Evolutionary conservation across 2,888 invertebrate genomes (phyloP), one percentile per base, ranked within the genome.

Genomic region (Chloroclysta siterata): DNA sequence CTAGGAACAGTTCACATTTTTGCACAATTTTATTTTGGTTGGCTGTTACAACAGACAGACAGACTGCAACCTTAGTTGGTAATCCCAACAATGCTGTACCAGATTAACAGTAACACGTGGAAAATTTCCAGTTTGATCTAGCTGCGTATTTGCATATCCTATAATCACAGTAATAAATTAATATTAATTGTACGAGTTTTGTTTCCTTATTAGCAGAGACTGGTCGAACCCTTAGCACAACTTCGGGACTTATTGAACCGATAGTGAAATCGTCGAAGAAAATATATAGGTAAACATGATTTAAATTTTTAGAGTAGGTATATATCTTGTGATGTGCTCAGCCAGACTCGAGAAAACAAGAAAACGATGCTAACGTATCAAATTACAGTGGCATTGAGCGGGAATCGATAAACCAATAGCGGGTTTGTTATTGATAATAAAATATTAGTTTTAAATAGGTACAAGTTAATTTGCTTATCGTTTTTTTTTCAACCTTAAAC

Each of bases 121-220:
- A 53, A 55, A 59, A 70, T 60, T 53, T 51, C 65, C 55, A 65
- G 59, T 60, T 63, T 58, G 63, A 54, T 65, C 53, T 56, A 60
- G 41, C 55, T 41, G 28, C 55, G 17, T 13, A 72, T 72, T 68
- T 55, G 68, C 65, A 69, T 72, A 68, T 60, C 59, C 29, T 66
- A 54, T 51, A 60, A 63, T 60, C 60, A 48, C 36, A 66, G 58
- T 60, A 42, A 65, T 73, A 73, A 73, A 73, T 68, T 66, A 66
- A 39, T 54, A 51, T 62, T 65, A 67, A 70, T 72, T 67, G 61
- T 51, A 60, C 68, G 22, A 50, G 68, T 66, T 65, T 57, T 56
- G 29, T 65, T 74, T 72, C 72, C 74, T 72, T 73, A 68, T 71
- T 63, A 62, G 61, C 50, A 15, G 60, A 63, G 60, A 63, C 67